These are phyloP conservation scores for Ameiurus melas DNA, from an alignment of 2,113 vertebrate genomes.

Conservation along the genomic window DNA sequence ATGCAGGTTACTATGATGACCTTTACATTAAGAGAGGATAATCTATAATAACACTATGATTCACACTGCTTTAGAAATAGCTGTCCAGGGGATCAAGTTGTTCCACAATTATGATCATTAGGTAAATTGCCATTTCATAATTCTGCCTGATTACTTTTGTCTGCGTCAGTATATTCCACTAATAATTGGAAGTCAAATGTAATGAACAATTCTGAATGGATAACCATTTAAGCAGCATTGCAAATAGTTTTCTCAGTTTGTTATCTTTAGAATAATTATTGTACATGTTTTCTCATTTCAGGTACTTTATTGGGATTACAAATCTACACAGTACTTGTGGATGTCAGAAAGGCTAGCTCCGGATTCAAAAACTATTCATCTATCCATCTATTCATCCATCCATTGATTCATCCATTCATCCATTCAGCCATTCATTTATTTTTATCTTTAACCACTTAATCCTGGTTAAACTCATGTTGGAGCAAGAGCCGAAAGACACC, in stretches of 20 bases:
- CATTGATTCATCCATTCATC: background rate
- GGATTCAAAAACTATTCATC: background rate
- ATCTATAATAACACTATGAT: background rate
- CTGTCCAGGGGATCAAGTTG: background rate
- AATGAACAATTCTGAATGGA: background rate
- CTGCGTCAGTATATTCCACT: background rate
- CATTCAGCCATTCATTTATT: background rate
- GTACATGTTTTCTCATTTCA: background rate
- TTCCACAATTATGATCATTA: conserved; percentile 15
- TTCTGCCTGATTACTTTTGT: background rate
- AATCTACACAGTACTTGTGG: background rate
- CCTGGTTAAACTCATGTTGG: background rate
- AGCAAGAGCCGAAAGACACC: background rate
- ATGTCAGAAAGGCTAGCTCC: background rate
- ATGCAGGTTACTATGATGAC: background rate
- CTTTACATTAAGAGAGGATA: conserved; percentile 17
- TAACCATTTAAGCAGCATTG: background rate
- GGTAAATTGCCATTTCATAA: background rate
- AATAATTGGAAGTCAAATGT: background rate
- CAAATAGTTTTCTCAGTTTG: background rate
- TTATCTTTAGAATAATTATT: background rate
- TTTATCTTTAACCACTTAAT: background rate
- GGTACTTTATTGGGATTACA: background rate
- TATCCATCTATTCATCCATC: background rate
- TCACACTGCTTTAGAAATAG: background rate